phyloP scores from a whole-genome alignment of 1,140 invertebrate species.

The Zelostemma sp. region DNA sequence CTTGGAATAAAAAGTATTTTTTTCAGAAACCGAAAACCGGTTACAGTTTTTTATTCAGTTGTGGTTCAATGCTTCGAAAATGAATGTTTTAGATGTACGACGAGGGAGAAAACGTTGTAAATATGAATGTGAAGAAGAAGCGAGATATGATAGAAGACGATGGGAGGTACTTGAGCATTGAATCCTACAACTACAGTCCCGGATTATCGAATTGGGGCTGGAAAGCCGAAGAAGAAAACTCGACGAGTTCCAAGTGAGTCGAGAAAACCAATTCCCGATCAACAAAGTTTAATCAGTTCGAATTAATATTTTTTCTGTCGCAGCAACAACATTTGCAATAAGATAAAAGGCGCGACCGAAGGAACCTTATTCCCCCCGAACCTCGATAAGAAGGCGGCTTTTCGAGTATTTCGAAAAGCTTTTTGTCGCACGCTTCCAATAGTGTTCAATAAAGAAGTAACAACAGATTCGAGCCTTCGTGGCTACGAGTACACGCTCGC shows the following conservation, averaged over 20 bases:
- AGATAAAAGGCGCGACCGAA: conserved; percentile 72
- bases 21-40: background rate
- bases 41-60: background rate
- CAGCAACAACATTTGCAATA: conserved; percentile 72
- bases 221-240: conserved; percentile 54
- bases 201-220: conserved; percentile 76
- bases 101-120: conserved; percentile 72
- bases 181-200: conserved; percentile 72
- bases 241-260: conserved; percentile 54
- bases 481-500: conserved; percentile 68
- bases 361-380: conserved; percentile 74
- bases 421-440: conserved; percentile 78
- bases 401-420: conserved; percentile 76
- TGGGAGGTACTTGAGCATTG: conserved; percentile 69
- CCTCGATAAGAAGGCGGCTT: conserved; percentile 68
- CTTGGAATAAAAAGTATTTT: too few species aligned
- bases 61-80: background rate
- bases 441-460: conserved; percentile 62
- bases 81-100: conserved; percentile 71
- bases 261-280: background rate
- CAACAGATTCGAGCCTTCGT: conserved; percentile 58
- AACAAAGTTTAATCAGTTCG: too few species aligned
- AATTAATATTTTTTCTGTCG: conserved; percentile 8
- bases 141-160: conserved; percentile 60
- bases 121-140: conserved; percentile 68